Evolutionary conservation across 2,797 vertebrate species (phyloP).

Genomic region (Neopelma chrysocephalum): DNA sequence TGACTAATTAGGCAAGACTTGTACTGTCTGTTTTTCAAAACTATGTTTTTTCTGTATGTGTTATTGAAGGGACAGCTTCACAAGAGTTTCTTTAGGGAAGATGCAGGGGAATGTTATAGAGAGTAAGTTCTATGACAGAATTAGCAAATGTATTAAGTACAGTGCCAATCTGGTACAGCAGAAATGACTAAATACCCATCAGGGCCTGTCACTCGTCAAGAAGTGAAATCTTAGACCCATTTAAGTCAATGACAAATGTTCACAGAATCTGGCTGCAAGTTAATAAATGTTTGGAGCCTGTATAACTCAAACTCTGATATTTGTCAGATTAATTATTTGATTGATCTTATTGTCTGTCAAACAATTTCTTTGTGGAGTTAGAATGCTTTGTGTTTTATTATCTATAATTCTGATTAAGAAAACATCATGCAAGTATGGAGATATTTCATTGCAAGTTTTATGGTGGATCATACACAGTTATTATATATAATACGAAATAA

Average conservation of each 20-base stretch:
- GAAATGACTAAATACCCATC: constrained; percentile 71
- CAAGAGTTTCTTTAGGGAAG: constrained; percentile 50
- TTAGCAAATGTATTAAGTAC: constrained; percentile 71
- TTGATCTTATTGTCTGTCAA: constrained; percentile 61
- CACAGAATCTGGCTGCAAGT: constrained; percentile 67
- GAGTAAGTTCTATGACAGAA: constrained; percentile 68
- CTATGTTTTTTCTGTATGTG: background rate
- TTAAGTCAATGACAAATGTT: constrained; percentile 72
- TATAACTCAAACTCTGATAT: constrained; percentile 56
- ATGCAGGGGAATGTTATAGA: constrained; percentile 52
- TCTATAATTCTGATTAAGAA: constrained; percentile 17
- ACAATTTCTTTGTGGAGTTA: constrained; percentile 35
- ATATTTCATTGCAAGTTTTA: background rate
- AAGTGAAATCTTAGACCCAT: constrained; percentile 69
- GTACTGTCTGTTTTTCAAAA: constrained; percentile 17
- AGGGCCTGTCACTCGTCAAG: constrained; percentile 68
- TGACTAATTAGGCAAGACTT: constrained; percentile 39
- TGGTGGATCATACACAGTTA: background rate
- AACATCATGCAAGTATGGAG: background rate
- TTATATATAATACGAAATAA: background rate
- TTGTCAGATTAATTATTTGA: constrained; percentile 70
- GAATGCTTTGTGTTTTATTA: constrained; percentile 19
- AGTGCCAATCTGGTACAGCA: constrained; percentile 67
- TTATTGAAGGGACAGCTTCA: constrained; percentile 45
- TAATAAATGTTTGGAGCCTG: constrained; percentile 70